phyloP scores from a whole-genome alignment of 2,113 vertebrate genomes.

The Halcyon malimbica region DNA sequence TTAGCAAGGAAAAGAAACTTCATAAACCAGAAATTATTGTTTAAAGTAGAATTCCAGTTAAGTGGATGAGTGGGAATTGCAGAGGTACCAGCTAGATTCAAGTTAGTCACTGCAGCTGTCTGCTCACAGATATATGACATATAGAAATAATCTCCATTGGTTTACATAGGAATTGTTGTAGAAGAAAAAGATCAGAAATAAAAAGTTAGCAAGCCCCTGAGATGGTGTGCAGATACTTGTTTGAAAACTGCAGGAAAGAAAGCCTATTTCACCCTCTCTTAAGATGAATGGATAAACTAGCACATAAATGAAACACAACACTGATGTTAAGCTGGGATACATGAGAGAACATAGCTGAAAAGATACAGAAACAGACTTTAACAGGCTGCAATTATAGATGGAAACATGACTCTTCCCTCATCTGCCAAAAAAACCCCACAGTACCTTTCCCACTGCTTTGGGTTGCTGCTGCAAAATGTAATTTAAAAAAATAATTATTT shows the following conservation, averaged over 20 bases:
- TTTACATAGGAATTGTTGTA: background rate
- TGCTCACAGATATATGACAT: background rate
- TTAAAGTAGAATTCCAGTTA: background rate
- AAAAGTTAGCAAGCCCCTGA: background rate
- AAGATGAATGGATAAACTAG: background rate
- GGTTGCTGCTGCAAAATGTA: background rate
- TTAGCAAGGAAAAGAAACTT: background rate
- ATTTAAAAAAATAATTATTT: background rate
- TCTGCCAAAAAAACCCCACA: background rate
- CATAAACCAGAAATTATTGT: background rate
- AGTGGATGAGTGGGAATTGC: background rate
- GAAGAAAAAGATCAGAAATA: background rate
- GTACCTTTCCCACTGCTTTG: background rate
- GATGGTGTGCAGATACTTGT: background rate
- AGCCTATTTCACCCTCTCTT: background rate
- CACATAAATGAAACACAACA: background rate
- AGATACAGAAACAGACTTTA: background rate
- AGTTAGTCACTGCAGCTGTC: background rate
- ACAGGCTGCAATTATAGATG: background rate
- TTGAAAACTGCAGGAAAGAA: background rate
- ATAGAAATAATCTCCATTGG: background rate
- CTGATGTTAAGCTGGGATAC: background rate
- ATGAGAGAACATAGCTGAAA: background rate
- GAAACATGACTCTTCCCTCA: background rate
- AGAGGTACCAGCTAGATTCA: background rate